Conservation (phyloP, 2,113 vertebrate species). For the Piaya cayana region DNA sequence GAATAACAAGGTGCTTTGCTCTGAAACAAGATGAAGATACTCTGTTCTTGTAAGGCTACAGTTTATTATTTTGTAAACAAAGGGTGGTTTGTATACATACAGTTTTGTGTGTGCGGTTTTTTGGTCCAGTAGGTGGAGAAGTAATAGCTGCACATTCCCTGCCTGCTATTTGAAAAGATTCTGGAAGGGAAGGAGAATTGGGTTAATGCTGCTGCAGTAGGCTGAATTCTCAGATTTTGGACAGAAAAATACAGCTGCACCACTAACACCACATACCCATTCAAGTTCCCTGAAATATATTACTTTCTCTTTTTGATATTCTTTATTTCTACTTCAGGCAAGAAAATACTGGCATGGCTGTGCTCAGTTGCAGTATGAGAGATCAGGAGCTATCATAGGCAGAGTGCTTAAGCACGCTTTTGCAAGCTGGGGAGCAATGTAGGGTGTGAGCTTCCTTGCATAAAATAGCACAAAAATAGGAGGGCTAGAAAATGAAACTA, state of each 20-base stretch:
- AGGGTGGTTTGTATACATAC: not conserved
- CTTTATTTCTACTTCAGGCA: not conserved
- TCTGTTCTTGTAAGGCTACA: not conserved
- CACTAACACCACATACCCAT: rapidly evolving
- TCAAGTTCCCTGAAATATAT: not conserved
- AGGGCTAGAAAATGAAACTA: not conserved
- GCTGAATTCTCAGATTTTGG: not conserved
- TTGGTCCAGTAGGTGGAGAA: not conserved
- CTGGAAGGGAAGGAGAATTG: not conserved
- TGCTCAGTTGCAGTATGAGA: not conserved
- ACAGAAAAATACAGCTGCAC: not conserved
- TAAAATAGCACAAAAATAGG: not conserved
- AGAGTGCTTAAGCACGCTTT: not conserved
- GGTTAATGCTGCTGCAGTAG: not conserved
- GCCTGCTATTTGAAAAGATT: not conserved
- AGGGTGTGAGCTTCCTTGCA: not conserved
- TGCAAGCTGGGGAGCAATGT: not conserved
- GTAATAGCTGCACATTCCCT: not conserved
- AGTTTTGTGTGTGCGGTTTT: not conserved
- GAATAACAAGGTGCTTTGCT: not conserved
- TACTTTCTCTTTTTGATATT: not conserved
- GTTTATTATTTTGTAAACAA: constrained; percentile 30
- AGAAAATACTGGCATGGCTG: not conserved
- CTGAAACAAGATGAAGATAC: not conserved
- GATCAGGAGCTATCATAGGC: not conserved